Conservation (phyloP, 2,113 vertebrate species). For the Pluvianellus socialis region DNA sequence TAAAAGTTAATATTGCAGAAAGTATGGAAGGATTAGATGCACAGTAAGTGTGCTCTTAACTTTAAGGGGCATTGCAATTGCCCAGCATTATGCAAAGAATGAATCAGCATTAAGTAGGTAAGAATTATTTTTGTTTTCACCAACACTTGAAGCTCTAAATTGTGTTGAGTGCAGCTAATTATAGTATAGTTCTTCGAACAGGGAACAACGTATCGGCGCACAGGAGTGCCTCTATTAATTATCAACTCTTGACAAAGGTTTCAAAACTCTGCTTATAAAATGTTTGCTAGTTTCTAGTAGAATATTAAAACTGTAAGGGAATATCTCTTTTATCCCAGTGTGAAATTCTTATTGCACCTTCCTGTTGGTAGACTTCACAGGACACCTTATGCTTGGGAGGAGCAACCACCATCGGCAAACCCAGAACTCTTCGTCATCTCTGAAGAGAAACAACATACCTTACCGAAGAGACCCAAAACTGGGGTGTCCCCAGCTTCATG, state of each 20-base stretch:
- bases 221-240: not conserved
- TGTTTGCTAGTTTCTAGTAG: not conserved
- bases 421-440: not conserved
- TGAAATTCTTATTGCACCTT: not conserved
- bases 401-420: not conserved
- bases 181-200: not conserved
- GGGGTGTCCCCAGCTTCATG: not conserved
- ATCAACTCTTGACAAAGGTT: not conserved
- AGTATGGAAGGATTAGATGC: not conserved
- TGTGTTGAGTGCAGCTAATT: not conserved
- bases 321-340: not conserved
- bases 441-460: not conserved
- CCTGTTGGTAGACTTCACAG: not conserved
- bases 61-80: not conserved
- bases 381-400: not conserved
- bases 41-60: not conserved
- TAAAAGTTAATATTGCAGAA: not conserved
- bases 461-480: not conserved
- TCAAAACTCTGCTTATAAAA: not conserved
- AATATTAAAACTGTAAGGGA: not conserved
- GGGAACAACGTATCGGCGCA: not conserved
- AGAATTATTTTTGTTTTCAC: slow-evolving; percentile 49
- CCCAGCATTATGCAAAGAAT: not conserved
- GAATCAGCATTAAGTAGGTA: not conserved
- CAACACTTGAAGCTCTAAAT: slow-evolving; percentile 13